phyloP scores from a whole-genome alignment of 2,888 invertebrate genomes.

The Brassicogethes aeneus region DNA sequence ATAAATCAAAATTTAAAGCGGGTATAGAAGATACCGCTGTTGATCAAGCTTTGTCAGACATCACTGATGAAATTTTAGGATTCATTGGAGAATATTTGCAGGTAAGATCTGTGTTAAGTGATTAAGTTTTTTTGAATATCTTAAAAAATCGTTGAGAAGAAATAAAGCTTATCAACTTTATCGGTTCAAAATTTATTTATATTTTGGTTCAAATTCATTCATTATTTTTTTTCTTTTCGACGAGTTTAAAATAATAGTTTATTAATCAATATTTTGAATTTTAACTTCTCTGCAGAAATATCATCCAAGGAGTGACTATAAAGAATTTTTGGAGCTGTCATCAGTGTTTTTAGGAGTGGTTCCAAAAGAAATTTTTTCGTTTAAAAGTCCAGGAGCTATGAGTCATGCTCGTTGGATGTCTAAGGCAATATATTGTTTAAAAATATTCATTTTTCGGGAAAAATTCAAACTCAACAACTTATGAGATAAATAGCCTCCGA shows the following conservation, averaged over 20 bases:
- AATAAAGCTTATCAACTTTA: too few relatives aligned
- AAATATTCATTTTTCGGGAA: constrained; percentile 11
- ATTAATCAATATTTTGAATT: too few relatives aligned
- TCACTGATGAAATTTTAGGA: background rate
- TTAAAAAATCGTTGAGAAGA: background rate
- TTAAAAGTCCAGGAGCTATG: constrained; percentile 8
- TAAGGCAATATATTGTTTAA: constrained; percentile 11
- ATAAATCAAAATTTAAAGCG: constrained; percentile 2
- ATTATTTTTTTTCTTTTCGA: too few relatives aligned
- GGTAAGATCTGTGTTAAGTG: constrained; percentile 2
- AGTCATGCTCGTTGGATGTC: constrained; percentile 12
- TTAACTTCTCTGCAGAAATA: constrained; percentile 1
- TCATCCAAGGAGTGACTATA: constrained; percentile 13
- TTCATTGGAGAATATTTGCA: constrained; percentile 1
- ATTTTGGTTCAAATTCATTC: too few relatives aligned
- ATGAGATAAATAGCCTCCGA: constrained; percentile 8
- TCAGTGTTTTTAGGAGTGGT: constrained; percentile 1
- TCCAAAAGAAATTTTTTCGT: constrained; percentile 5
- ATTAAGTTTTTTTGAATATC: too few relatives aligned
- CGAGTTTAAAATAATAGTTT: too few relatives aligned
- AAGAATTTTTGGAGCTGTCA: constrained; percentile 12
- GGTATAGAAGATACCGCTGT: background rate
- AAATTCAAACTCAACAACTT: constrained; percentile 9
- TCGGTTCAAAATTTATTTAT: too few relatives aligned
- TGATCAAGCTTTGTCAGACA: background rate